Evolutionary conservation across 2,113 vertebrate species (phyloP), one percentile per base, ranked within the genome.

Genomic region (Puma concolor): DNA sequence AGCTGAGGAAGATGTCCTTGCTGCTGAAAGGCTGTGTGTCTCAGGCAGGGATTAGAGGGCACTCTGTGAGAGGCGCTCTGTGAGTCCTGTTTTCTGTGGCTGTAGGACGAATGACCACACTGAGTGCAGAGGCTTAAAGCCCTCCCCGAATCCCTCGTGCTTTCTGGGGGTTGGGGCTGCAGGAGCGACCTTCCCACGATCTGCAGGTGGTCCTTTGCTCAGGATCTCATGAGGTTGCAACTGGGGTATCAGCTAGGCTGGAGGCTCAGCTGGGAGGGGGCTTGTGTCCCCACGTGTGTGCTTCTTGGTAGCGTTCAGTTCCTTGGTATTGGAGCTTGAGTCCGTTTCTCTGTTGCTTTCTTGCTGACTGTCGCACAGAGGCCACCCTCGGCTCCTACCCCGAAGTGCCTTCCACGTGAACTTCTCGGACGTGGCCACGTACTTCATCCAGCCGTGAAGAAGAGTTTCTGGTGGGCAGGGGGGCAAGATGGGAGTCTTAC

Each of bases 1-100:
- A 88, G 67, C 67, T 25, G 44, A 94, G 95, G 72, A 63, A 74
- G 54, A 80, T 5, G 23, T 60, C 88, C 81, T 80, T 48, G 27
- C 50, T 93, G 94, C 90, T 96, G 82, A 83, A 96, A 96, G 94
- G 10, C 25, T 92, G 71, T 52, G 74, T 92, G 25, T 71, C 29
- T 2, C 31, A 16, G 57, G 52, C 63, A 44, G 2, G 48, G 66
- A 23, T 36, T 52, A 38, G 33, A 86, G 67, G 41, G n/a, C 79
- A 57, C 21, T 9, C 44, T 44, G 8, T 36, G 50, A 41, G 64
- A 54, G 44, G 3, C 10, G 17, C 25, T 80, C 54, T 41, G 12
- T 3, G 38, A 44, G 27, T 2, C 17, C 6, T 13, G 38, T 21
- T 88, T 72, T 52, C 69, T 52, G 14, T 72, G 27, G 17, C 19